phyloP scores from a whole-genome alignment of 2,113 vertebrate genomes.

The Hippocampus zosterae region DNA sequence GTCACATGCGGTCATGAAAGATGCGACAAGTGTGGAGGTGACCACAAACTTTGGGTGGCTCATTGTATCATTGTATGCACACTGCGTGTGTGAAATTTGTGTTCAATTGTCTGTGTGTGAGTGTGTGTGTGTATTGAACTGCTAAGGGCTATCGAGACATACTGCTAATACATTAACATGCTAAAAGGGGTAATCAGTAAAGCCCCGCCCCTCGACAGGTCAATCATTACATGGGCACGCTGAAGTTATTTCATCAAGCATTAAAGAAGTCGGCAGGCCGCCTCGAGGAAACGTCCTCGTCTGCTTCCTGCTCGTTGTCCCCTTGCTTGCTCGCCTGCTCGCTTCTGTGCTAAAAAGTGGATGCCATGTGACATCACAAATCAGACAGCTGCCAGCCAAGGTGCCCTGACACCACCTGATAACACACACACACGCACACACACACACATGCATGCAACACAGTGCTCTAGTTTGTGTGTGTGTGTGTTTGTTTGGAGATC shows the following conservation, averaged over 20 bases:
- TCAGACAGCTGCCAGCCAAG: conserved; percentile 2
- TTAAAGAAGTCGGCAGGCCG: conserved; percentile 21
- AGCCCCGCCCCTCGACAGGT: conserved; percentile 8
- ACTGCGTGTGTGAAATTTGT: neutral
- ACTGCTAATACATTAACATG: neutral
- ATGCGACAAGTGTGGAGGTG: neutral
- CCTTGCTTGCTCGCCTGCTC: neutral
- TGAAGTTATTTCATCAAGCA: conserved; percentile 43
- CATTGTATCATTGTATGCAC: neutral
- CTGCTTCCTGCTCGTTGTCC: neutral
- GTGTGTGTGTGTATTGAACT: neutral
- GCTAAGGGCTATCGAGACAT: too few species aligned
- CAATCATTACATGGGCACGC: conserved; percentile 32
- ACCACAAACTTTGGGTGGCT: neutral
- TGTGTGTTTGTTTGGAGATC: neutral
- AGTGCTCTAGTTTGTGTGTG: neutral
- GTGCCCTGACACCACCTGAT: conserved; percentile 2
- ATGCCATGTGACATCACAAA: neutral
- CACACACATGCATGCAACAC: neutral
- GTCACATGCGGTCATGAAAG: neutral
- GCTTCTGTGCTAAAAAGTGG: neutral
- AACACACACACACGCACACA: neutral
- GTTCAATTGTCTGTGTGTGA: neutral
- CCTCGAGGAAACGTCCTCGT: neutral
- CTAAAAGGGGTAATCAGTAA: neutral